These are phyloP conservation scores for Sylvia borin DNA, from an alignment of 2,797 vertebrate genomes.

Conservation along the genomic window DNA sequence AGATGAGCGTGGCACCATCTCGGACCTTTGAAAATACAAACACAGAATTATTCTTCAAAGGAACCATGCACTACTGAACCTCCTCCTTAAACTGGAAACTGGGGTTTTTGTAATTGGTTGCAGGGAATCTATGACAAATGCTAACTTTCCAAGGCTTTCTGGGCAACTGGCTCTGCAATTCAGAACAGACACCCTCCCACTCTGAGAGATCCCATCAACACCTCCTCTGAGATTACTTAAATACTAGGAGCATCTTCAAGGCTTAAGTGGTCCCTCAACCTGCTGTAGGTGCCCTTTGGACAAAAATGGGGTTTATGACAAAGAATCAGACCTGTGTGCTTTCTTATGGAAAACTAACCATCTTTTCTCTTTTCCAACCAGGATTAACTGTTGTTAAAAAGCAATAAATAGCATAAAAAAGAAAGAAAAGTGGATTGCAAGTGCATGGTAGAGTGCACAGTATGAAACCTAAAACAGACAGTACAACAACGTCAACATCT, in stretches of 20 bases:
- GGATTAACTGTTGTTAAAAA: background rate
- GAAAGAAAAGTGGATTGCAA: background rate
- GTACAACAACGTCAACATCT: background rate
- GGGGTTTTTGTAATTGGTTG: background rate
- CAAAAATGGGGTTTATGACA: background rate
- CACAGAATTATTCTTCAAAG: background rate
- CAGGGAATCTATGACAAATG: background rate
- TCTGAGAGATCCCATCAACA: background rate
- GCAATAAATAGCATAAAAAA: background rate
- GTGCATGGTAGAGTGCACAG: background rate
- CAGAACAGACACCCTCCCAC: background rate
- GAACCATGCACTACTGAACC: background rate
- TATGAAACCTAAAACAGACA: background rate
- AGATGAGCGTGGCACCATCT: constrained; percentile 91
- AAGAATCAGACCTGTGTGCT: background rate
- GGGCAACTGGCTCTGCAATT: background rate
- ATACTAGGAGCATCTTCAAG: background rate
- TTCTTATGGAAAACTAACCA: background rate
- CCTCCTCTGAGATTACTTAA: background rate
- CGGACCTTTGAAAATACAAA: constrained; percentile 85
- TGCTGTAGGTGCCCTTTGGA: background rate
- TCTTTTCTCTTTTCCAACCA: background rate
- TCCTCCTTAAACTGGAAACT: background rate
- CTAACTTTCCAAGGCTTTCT: background rate
- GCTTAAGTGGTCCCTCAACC: background rate